Conservation (phyloP, 2,888 invertebrate species). For the Heliconius aoede region DNA sequence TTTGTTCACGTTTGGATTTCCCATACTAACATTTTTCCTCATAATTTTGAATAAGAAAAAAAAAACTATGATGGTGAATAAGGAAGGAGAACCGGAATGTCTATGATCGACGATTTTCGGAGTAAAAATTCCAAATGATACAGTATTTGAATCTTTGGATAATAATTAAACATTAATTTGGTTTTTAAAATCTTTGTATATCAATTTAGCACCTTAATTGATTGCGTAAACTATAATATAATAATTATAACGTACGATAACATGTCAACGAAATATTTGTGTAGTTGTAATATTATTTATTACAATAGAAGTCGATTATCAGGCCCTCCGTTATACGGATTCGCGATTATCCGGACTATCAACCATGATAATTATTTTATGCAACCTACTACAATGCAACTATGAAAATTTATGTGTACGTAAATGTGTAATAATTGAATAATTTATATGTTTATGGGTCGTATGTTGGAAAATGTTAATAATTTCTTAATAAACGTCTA, state of each 20-base stretch:
- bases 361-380: too few relatives aligned
- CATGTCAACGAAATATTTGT: not conserved
- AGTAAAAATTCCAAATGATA: not conserved
- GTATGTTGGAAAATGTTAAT: too few relatives aligned
- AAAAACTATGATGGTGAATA: not conserved
- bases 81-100: not conserved
- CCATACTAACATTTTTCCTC: constrained; percentile 8
- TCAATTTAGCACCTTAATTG: not conserved
- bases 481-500: too few relatives aligned
- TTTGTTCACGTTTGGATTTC: not conserved
- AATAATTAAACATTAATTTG: too few relatives aligned
- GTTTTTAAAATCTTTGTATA: not conserved
- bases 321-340: too few relatives aligned
- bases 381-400: too few relatives aligned
- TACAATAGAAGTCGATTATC: too few relatives aligned
- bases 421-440: too few relatives aligned
- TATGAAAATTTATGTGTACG: too few relatives aligned
- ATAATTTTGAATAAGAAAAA: not conserved
- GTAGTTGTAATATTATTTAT: not conserved
- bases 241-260: not conserved
- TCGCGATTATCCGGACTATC: too few relatives aligned
- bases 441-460: too few relatives aligned
- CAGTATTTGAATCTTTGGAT: not conserved
- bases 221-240: not conserved
- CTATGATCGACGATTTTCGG: not conserved